Conservation (phyloP, 2,113 vertebrate genomes). For the Misgurnus anguillicaudatus region DNA sequence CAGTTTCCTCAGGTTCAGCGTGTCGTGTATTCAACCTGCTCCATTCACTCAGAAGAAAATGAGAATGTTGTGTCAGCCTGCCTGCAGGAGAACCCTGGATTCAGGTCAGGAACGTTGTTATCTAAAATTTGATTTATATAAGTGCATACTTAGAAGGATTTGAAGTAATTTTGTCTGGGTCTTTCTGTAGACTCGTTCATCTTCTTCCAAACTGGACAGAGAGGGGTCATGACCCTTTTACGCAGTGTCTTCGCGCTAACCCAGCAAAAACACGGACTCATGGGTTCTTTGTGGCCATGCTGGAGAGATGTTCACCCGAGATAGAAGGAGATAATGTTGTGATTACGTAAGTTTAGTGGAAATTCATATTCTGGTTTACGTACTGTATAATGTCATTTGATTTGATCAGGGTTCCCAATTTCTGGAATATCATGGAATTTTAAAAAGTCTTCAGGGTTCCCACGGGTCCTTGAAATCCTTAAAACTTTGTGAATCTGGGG, state of each 20-base stretch:
- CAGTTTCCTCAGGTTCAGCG: slow-evolving; percentile 81
- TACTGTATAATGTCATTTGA: too few relatives aligned
- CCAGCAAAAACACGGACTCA: slow-evolving; percentile 78
- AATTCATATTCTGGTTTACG: neutral
- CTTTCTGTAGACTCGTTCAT: slow-evolving; percentile 72
- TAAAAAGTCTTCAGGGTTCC: too few relatives aligned
- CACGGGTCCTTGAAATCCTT: too few relatives aligned
- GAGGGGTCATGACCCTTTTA: slow-evolving; percentile 78
- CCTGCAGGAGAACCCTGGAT: slow-evolving; percentile 74
- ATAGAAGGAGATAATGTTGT: slow-evolving; percentile 19
- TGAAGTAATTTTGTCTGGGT: neutral
- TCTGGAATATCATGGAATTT: too few relatives aligned
- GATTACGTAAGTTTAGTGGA: neutral
- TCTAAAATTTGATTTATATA: too few relatives aligned
- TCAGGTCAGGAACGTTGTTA: slow-evolving; percentile 75
- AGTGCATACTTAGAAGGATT: neutral
- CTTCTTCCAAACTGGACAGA: slow-evolving; percentile 84
- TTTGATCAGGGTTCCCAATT: too few relatives aligned
- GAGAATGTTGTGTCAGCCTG: slow-evolving; percentile 82
- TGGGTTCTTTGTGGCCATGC: slow-evolving; percentile 89
- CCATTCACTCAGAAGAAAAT: slow-evolving; percentile 86
- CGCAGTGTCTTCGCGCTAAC: slow-evolving; percentile 86
- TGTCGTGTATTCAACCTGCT: slow-evolving; percentile 94
- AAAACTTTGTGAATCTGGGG: too few relatives aligned
- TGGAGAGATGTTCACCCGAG: slow-evolving; percentile 71